Evolutionary conservation across 2,797 vertebrate genomes (phyloP).

Genomic region (Sebastes elongatus): DNA sequence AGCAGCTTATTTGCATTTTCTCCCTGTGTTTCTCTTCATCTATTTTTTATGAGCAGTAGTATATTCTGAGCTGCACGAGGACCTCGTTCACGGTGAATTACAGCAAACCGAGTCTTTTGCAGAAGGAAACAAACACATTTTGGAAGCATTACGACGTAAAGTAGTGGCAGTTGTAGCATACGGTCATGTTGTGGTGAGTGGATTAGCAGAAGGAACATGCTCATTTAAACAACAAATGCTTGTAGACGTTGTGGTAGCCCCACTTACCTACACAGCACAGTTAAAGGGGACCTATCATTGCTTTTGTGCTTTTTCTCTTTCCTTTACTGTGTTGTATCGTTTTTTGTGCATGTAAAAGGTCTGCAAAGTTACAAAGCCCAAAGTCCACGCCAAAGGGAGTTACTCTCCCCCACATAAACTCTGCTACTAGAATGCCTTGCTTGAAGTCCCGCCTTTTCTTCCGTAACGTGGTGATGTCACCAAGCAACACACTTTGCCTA

Average conservation of each 20-base stretch:
- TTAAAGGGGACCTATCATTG: too few relatives aligned
- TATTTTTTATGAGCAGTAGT: neutral
- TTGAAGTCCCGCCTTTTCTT: too few relatives aligned
- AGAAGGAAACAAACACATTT: neutral
- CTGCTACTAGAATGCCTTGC: too few relatives aligned
- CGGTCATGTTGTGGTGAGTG: neutral
- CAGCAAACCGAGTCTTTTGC: neutral
- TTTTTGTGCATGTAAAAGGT: too few relatives aligned
- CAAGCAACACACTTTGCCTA: too few relatives aligned
- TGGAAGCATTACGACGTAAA: neutral
- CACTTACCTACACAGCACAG: neutral
- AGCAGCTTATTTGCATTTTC: neutral
- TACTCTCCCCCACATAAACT: too few relatives aligned
- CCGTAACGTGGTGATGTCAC: too few relatives aligned
- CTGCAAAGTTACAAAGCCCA: too few relatives aligned
- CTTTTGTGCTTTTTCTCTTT: too few relatives aligned
- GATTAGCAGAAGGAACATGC: neutral
- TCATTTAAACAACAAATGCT: neutral
- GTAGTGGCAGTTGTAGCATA: neutral
- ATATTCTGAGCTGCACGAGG: neutral
- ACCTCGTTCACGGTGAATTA: neutral
- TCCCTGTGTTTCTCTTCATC: neutral
- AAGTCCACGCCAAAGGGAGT: too few relatives aligned
- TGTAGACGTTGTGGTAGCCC: neutral
- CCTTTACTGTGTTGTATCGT: rapidly evolving